Evolutionary conservation across 2,113 vertebrate genomes (phyloP), one percentile per base, ranked within the genome.

Genomic region (Perca flavescens): DNA sequence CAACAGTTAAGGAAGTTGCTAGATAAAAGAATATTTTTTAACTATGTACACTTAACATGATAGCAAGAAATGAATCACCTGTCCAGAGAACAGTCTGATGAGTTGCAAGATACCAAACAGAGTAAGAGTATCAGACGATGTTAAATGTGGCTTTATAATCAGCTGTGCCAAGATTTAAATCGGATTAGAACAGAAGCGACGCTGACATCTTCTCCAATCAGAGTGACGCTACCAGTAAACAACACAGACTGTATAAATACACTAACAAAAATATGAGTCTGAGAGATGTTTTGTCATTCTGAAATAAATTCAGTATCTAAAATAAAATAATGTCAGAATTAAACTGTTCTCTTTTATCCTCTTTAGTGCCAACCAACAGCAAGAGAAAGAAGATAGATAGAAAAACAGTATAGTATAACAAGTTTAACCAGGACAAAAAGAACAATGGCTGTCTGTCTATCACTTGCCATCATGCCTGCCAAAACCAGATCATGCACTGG

Each of bases 181-280:
- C 62, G 74, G 86, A 74, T 78, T 61, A 47, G 4, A 78, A 13
- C 8, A 36, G 2, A 28, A 58, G 6, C 21, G 16, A 19, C 56
- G 1, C 47, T 49, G 47, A 17, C 16, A 31, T 61, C 31, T 66
- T 15, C 40, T 0, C 5, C 4, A 0, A 34, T 63, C 40, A 79
- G 43, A 28, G 16, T 31, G 3, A 64, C 2, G 21, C 19, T 50
- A 40, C 25, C 47, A 14, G 56, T 19, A 40, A 46, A 56, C 19
- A 9, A 43, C 34, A 50, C 6, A 47, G 22, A 6, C 53, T 54
- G 25, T 31, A 56, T 0, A 64, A 14, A 17, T 36, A 43, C 40
- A 43, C 40, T 43, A 40, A 3, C n/a, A 34, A 40, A 19, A 70
- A n/a, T 13, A 58, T 17, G 3, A 31, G 21, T 12, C 25, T 5